Base-by-base conservation (phyloP, 2,113 vertebrate genomes). In the Phylloscopus whistleri region DNA sequence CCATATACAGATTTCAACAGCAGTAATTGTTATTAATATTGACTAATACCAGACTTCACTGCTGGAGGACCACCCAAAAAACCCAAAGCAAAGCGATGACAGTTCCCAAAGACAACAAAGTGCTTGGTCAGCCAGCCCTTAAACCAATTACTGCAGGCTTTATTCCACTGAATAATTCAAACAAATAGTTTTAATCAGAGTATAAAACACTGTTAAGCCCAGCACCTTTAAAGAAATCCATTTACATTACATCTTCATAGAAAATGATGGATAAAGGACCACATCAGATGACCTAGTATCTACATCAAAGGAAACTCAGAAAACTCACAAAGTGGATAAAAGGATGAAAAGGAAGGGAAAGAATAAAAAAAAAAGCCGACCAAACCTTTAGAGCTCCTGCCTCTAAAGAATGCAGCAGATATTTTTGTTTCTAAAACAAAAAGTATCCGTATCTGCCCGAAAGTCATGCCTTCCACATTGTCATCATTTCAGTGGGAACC, bases 81-180 rank as follows among this genome's bases (percentile, higher is more conserved):
- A 62, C 44, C 56, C 55, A 73, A 89, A 92, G 56, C 35, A 77
- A 90, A 41, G 77, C 37, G 24, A 39, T 10, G 3, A 88, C 70
- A 73, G 83, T 3, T 88, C 72, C 43, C 72, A 60, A 85, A 76
- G 82, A 73, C 66, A 87, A 93, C 58, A 53, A 87, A 89, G 44
- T 44, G 74, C n/a, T 92, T 85, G 74, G 79, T 78, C 93, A 92
- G 84, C 69, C 90, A 76, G 66, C 19, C 37, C 76, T 84, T 90
- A 92, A 93, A 82, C 37, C 69, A 81, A 92, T 90, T 94, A 90
- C 59, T 48, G 35, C 18, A 81, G 41, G 48, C 64, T 90, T 92
- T 75, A 77, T 84, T 95, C 73, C 48, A 52, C 48, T 64, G 64
- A 86, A 48, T 87, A 93, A 95, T 82, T 89, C 56, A 96, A 95